phyloP scores from a whole-genome alignment of 30 jellyfish, hydroid and myxozoan species.

The Turritopsis rubra region DNA sequence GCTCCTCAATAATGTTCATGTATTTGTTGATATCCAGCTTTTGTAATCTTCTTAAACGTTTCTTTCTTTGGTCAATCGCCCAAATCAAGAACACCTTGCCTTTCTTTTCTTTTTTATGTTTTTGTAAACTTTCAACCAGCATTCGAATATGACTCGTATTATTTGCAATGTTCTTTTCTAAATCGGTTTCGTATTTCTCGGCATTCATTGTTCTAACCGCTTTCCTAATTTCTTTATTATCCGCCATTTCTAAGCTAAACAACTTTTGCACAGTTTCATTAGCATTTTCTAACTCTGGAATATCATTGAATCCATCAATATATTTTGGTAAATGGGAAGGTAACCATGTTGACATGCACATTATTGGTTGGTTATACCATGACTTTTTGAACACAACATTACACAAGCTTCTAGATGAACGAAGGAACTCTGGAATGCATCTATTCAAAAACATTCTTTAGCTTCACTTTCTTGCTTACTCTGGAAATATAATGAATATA shows the following conservation, averaged over 20 bases:
- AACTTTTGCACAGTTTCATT: constrained; percentile 61
- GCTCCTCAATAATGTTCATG: constrained; percentile 49
- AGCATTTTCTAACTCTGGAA: constrained; percentile 46
- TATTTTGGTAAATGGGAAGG: constrained; percentile 21
- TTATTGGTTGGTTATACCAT: background rate
- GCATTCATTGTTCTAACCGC: constrained; percentile 7
- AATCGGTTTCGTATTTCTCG: constrained; percentile 27
- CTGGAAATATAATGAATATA: background rate
- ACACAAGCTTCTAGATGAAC: background rate
- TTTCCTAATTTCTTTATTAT: constrained; percentile 29
- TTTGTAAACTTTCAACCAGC: constrained; percentile 28
- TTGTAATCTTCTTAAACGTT: constrained; percentile 48
- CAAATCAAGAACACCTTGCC: constrained; percentile 72
- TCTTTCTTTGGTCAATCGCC: constrained; percentile 84
- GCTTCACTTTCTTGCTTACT: background rate
- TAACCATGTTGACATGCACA: background rate
- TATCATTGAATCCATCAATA: constrained; percentile 34
- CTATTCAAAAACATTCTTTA: background rate
- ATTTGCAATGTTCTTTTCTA: constrained; percentile 28
- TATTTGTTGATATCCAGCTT: constrained; percentile 45
- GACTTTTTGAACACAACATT: background rate
- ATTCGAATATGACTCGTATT: constrained; percentile 37
- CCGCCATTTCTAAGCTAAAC: constrained; percentile 65
- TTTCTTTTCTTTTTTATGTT: constrained; percentile 40
- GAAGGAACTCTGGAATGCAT: background rate